Evolutionary conservation across 2,888 invertebrate genomes (phyloP), one percentile per base, ranked within the genome.

Genomic region (Cantharis flavilabris): DNA sequence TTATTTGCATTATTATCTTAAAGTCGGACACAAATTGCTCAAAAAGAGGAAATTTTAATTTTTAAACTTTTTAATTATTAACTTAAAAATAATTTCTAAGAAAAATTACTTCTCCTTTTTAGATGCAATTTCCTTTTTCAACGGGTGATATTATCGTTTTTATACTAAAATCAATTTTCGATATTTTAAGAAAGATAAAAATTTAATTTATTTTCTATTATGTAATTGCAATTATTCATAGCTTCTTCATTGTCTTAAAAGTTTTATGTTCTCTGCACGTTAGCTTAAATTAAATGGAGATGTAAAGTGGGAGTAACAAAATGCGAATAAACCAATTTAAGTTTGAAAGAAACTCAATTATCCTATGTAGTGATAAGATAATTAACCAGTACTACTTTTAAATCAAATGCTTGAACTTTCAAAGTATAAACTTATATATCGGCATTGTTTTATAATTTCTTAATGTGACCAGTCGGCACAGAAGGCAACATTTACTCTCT

Each of bases 301-400:
- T 76, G 75, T 78, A 77, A 74, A 78, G 75, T 72, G 76, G 81
- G 85, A 86, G 84, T 86, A 85, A 83, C 85, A 83, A 84, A 86
- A 86, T 86, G 85, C 84, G 86, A 86, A 86, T 86, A 86, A 86
- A 86, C 85, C 86, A 86, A 86, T 86, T 86, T 86, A 86, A 86
- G 85, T 86, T 86, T 84, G 85, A 85, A 86, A 86, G 86, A 86
- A 86, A 86, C 86, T 86, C 86, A 86, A 86, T 86, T 86, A 86
- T 84, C 83, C 84, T 83, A 80, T 84, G 84, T 84, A 86, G 84
- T 85, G 85, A 85, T 85, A 85, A 85, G 85, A 85, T 86, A 85
- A 86, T 86, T 86, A 86, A 85, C 84, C 82, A 79, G 81, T n/a
- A n/a, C n/a, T 83, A 83, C 80, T 84, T 83, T 76, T 76, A 73